phyloP scores from a whole-genome alignment of 2,113 vertebrate species.

The Petromus typicus region DNA sequence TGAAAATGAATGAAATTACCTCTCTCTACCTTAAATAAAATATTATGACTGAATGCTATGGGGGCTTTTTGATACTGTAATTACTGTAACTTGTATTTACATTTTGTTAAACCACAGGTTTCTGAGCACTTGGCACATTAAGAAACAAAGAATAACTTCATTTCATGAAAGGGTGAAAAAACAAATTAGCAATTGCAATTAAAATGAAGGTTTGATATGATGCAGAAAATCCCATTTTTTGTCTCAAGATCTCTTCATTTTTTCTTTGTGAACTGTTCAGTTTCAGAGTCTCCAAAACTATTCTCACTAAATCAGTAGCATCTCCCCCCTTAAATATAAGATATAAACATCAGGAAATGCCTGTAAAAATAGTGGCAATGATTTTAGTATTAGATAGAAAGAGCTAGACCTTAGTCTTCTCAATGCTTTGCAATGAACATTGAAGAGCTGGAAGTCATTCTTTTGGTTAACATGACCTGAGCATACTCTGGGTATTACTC shows the following conservation, averaged over 20 bases:
- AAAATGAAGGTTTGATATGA: constrained; percentile 14
- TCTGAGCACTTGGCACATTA: constrained; percentile 6
- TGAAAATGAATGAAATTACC: constrained; percentile 66
- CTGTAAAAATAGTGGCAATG: constrained; percentile 8
- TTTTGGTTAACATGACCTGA: constrained; percentile 73
- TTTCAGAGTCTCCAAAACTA: not conserved
- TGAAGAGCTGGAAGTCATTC: constrained; percentile 25
- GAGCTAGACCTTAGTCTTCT: constrained; percentile 6
- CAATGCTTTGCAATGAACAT: constrained; percentile 32
- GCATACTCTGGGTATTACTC: constrained; percentile 63
- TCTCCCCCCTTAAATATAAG: constrained; percentile 51
- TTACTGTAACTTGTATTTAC: constrained; percentile 56
- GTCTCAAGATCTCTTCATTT: constrained; percentile 22
- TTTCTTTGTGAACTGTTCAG: constrained; percentile 25
- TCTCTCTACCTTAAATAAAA: constrained; percentile 65
- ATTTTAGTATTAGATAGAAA: not conserved
- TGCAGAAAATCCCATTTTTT: constrained; percentile 3
- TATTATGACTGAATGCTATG: constrained; percentile 33
- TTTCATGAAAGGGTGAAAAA: constrained; percentile 45
- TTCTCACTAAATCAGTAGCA: not conserved
- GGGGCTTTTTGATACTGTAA: constrained; percentile 53
- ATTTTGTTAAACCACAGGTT: constrained; percentile 48
- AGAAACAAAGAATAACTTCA: constrained; percentile 45
- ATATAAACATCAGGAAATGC: not conserved
- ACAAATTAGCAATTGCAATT: constrained; percentile 31